phyloP scores from a whole-genome alignment of 2,888 invertebrate genomes.

The Agrotis puta region DNA sequence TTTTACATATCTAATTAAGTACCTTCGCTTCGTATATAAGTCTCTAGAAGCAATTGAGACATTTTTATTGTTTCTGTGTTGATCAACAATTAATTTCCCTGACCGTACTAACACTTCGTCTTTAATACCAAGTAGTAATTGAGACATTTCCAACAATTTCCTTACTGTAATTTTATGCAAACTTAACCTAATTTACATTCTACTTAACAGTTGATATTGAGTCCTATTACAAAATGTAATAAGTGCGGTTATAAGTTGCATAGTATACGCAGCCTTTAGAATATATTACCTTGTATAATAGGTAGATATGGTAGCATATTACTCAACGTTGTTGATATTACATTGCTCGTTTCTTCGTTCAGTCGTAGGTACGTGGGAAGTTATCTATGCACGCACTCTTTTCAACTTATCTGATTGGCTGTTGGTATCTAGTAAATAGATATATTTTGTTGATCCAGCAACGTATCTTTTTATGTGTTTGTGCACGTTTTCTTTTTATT shows the following conservation, averaged over 20 bases:
- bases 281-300: conserved; percentile 10
- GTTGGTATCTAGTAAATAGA: background rate
- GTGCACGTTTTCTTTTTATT: background rate
- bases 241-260: background rate
- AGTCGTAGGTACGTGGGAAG: background rate
- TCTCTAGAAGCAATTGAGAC: too few species aligned
- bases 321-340: conserved; percentile 25
- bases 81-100: too few species aligned
- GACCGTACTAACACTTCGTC: background rate
- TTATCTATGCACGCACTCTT: background rate
- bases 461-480: background rate
- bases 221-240: background rate
- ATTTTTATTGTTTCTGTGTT: too few species aligned
- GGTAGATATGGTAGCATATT: background rate
- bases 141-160: background rate
- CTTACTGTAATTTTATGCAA: background rate
- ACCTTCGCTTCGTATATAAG: too few species aligned
- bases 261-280: conserved; percentile 4
- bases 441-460: background rate
- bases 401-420: conserved; percentile 1
- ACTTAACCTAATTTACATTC: background rate
- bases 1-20: too few species aligned
- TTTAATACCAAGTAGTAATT: background rate
- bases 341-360: background rate
- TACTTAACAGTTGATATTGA: background rate